Percentiles rank a stretch among this genome's conserved stretches.
phyloP scores from a whole-genome alignment of 1,140 invertebrate genomes.

The Orius insidiosus region DNA sequence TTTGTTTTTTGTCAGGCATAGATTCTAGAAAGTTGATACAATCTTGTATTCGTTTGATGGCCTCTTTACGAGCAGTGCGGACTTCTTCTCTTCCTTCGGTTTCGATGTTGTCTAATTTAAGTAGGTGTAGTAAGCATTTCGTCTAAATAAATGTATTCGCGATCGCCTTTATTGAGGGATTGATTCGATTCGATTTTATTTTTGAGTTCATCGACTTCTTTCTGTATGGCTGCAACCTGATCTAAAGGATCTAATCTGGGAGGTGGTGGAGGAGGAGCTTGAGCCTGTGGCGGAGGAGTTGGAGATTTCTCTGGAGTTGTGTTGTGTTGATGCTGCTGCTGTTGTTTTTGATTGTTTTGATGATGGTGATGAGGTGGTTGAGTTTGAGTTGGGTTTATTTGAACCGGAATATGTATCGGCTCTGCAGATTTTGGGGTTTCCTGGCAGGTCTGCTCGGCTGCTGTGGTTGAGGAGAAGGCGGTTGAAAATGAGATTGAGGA shows the following conservation, averaged over 20 bases:
- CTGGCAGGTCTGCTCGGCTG: conserved; percentile 16
- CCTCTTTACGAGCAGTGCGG: conserved; percentile 63
- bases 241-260: conserved; percentile 23
- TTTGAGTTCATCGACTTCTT: conserved; percentile 58
- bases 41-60: conserved; percentile 72
- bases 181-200: conserved; percentile 41
- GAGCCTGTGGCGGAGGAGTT: conserved; percentile 15
- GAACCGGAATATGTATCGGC: too few species aligned
- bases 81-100: conserved; percentile 81
- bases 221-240: conserved; percentile 35
- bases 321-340: too few species aligned
- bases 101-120: conserved; percentile 82
- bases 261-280: conserved; percentile 22
- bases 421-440: too few species aligned
- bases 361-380: conserved; percentile 23
- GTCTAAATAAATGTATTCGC: conserved; percentile 74
- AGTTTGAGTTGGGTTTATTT: conserved; percentile 18
- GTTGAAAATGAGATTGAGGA: conserved; percentile 15
- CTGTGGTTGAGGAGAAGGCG: conserved; percentile 25
- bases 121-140: conserved; percentile 87
- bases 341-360: conserved; percentile 15
- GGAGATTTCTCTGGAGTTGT: conserved; percentile 10
- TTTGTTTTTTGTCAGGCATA: conserved; percentile 19
- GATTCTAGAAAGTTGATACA: conserved; percentile 66
- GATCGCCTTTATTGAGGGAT: conserved; percentile 40